These are phyloP conservation scores for Tetragnatha montana DNA, from an alignment of 2,888 invertebrate species.

Conservation along the genomic window DNA sequence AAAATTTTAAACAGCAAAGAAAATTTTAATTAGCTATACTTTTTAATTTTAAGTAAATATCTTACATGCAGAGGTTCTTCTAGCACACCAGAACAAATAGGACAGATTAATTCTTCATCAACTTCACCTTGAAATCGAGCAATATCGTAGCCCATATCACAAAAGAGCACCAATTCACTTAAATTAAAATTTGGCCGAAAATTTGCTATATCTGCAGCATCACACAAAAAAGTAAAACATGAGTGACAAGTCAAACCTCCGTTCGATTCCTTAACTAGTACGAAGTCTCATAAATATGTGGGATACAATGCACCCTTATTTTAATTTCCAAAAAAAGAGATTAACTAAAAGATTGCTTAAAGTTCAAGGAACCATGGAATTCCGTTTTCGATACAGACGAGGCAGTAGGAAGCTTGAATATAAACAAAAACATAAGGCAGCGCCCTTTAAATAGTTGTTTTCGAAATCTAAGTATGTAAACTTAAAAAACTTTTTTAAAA, in stretches of 20 bases:
- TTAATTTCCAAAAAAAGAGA: no score
- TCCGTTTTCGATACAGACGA: not conserved
- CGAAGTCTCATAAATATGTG: no score
- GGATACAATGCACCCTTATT: no score
- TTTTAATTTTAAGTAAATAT: not conserved
- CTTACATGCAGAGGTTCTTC: slow-evolving; percentile 94
- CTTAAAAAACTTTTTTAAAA: not conserved
- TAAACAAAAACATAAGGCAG: not conserved
- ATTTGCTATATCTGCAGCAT: not conserved
- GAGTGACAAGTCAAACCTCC: not conserved
- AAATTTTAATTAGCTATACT: no score
- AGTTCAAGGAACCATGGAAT: not conserved
- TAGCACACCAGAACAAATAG: slow-evolving; percentile 95
- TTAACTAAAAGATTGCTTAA: not conserved
- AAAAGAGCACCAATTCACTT: not conserved
- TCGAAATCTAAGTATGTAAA: not conserved
- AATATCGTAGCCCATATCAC: slow-evolving; percentile 92
- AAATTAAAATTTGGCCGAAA: not conserved
- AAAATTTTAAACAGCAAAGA: no score
- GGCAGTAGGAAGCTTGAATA: not conserved
- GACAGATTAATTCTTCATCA: slow-evolving; percentile 96
- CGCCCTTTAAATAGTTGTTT: not conserved
- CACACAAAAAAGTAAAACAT: not conserved
- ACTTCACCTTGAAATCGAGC: slow-evolving; percentile 95
- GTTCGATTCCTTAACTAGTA: not conserved